Base-by-base conservation (phyloP, 2,797 vertebrate genomes). In the Rachycentron canadum region DNA sequence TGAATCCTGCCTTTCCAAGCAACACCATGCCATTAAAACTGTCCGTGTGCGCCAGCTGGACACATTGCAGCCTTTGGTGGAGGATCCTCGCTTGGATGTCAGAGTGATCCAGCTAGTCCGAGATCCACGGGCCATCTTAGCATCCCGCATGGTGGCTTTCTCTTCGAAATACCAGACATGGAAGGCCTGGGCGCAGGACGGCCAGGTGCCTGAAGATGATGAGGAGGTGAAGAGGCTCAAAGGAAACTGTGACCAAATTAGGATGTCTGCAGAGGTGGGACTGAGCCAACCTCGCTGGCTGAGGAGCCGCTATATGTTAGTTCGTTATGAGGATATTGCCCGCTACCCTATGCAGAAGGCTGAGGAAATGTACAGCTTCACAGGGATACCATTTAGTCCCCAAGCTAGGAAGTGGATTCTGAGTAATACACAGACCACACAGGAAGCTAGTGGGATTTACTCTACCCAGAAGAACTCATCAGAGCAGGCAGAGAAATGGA, bases 381-480 rank as follows among this genome's bases (percentile, higher is more conserved):
- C 96, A 0, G 97, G 97, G 81, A 96, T 99, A 58, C 94, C 96
- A 0, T 96, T 98, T 63, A 97, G 96, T 0, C 81, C 93, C 0
- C 95, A 96, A 81, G 97, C 97, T 32, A 95, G 96, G 71, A 95
- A 97, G 52, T 99, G 98, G 98, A 99, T 99, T 66, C 78, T 91
- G 47, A 96, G 84, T 67, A 99, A 99, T 92, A 99, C 98, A 0
- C 97, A 97, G 82, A 96, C 95, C 0, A 94, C 96, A 3, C 94
- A 79, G 3, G 95, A 94, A 5, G 82, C 93, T 28, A 96, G 91
- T 0, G 97, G 94, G 4, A 89, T 98, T 81, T 99, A 97, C 79
- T 99, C 98, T 73, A 99, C 98, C 0, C 96, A 96, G 91, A 99
- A 97, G 79, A 99, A 99, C 93, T 99, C 98, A 8, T 98, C 98